Conservation (phyloP, 1,140 invertebrate species). For the Drosophila arizonae region DNA sequence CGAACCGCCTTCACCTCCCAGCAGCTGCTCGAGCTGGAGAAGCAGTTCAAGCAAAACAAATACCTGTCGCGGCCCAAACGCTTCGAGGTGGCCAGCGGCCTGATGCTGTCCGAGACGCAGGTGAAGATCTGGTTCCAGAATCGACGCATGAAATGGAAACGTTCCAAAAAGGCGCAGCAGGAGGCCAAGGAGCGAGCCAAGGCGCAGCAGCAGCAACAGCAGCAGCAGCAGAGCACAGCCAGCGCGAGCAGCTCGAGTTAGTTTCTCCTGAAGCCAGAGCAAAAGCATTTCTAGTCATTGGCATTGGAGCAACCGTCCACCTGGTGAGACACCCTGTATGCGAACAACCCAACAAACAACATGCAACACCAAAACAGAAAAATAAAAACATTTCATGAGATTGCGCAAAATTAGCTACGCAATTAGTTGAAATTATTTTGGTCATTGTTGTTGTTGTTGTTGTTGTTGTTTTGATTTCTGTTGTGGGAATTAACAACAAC, state of each 20-base stretch:
- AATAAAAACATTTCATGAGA: conserved; percentile 37
- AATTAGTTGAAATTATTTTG: conserved; percentile 64
- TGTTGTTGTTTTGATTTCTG: conserved; percentile 42
- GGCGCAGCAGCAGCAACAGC: conserved; percentile 71
- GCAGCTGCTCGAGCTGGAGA: conserved; percentile 98
- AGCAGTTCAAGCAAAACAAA: conserved; percentile 99
- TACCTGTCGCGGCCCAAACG: conserved; percentile 98
- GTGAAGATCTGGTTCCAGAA: conserved; percentile 99
- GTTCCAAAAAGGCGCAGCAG: conserved; percentile 96
- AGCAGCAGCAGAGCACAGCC: conserved; percentile 52
- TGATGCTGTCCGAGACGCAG: conserved; percentile 99
- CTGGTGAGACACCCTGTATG: conserved; percentile 63
- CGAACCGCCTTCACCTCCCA: conserved; percentile 99
- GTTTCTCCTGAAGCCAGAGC: conserved; percentile 11
- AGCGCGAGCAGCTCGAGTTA: conserved; percentile 53
- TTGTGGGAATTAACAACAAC: conserved; percentile 50
- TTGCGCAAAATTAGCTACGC: conserved; percentile 61
- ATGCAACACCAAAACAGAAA: background rate
- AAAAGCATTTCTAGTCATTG: conserved; percentile 56
- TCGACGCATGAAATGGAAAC: conserved; percentile 97
- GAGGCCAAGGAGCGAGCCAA: conserved; percentile 84
- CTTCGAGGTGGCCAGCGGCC: conserved; percentile 98
- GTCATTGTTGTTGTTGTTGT: conserved; percentile 36
- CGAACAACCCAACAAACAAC: background rate
- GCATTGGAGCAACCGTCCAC: conserved; percentile 59